Evolutionary conservation across 2,113 vertebrate species (phyloP).

Genomic region (Lichenostomus cassidix): DNA sequence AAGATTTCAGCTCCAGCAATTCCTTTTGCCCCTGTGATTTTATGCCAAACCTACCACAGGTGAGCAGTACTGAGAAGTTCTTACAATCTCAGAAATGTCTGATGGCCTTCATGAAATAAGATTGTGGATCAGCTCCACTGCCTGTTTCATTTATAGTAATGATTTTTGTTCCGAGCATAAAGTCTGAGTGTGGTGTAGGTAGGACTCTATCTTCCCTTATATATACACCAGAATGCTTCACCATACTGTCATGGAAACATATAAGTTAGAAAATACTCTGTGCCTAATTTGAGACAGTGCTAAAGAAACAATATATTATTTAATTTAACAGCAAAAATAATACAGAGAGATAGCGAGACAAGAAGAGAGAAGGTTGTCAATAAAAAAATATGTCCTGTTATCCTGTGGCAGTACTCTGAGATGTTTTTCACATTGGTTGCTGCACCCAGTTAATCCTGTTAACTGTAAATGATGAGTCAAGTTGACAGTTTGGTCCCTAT

Average conservation of each 20-base stretch:
- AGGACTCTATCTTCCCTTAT: neutral
- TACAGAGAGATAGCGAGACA: neutral
- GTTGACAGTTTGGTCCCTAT: conserved; percentile 55
- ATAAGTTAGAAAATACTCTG: neutral
- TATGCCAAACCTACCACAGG: neutral
- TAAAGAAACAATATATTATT: neutral
- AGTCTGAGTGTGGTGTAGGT: neutral
- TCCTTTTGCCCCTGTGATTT: neutral
- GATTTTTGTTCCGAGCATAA: neutral
- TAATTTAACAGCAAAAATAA: neutral
- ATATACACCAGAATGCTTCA: neutral
- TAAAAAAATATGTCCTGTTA: neutral
- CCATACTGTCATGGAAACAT: neutral
- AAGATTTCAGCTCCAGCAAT: neutral
- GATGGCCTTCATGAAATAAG: neutral
- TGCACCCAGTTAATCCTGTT: conserved; percentile 12
- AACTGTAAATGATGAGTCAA: conserved; percentile 47
- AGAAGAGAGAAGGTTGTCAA: neutral
- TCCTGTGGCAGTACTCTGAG: neutral
- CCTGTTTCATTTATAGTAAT: neutral
- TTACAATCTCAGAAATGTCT: neutral
- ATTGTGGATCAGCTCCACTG: neutral
- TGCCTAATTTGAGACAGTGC: neutral
- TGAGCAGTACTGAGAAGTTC: neutral
- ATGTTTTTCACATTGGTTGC: neutral